These are phyloP conservation scores for Epinephelus lanceolatus DNA, from an alignment of 2,113 vertebrate genomes.

Conservation along the genomic window DNA sequence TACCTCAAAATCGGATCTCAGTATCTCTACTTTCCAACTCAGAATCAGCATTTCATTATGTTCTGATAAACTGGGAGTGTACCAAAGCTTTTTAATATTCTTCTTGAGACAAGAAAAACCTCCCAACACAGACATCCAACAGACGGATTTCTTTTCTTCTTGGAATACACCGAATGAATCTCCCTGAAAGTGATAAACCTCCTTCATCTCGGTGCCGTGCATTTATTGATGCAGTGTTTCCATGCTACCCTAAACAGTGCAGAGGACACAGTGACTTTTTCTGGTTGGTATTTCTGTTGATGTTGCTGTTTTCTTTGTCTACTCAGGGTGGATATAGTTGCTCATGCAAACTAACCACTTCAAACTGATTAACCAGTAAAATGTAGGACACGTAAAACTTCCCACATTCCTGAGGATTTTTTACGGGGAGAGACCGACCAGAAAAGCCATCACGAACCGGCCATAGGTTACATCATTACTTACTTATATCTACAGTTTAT, in stretches of 20 bases:
- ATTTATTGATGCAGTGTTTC: not conserved
- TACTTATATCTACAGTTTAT: not conserved
- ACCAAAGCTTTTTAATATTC: not conserved
- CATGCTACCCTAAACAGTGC: not conserved
- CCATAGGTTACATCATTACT: no score
- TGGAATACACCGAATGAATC: not conserved
- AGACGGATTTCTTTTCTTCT: not conserved
- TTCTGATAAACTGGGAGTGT: not conserved
- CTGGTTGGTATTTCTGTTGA: not conserved
- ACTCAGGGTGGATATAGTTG: slow-evolving; percentile 3
- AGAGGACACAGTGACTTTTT: not conserved
- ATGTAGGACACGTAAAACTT: slow-evolving; percentile 7
- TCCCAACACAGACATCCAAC: not conserved
- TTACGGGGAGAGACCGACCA: slow-evolving; percentile 23
- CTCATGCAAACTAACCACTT: slow-evolving; percentile 5
- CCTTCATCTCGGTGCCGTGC: not conserved
- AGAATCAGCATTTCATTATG: not conserved
- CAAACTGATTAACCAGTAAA: slow-evolving; percentile 32
- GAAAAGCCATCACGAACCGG: not conserved
- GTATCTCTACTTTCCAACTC: not conserved
- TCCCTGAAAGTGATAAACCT: not conserved
- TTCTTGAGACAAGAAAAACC: not conserved
- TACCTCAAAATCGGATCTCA: not conserved
- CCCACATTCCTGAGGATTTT: slow-evolving; percentile 8
- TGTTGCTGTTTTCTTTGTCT: not conserved